Conservation (phyloP, 2,888 invertebrate genomes). For the Venusia cambrica region DNA sequence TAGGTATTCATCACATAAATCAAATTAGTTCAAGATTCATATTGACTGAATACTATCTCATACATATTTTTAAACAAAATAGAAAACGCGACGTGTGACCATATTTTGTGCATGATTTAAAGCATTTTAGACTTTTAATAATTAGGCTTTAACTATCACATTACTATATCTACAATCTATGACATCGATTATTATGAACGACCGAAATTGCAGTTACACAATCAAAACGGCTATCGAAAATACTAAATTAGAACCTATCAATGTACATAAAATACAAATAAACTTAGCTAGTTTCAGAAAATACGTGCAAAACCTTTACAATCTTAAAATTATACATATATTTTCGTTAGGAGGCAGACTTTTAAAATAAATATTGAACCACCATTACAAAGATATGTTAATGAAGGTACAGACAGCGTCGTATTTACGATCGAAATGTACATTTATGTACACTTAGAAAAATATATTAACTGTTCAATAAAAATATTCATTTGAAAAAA, state of each 20-base stretch:
- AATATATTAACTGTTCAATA: conserved; percentile 61
- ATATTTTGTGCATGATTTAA: conserved; percentile 66
- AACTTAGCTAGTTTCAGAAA: conserved; percentile 4
- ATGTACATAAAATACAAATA: conserved; percentile 5
- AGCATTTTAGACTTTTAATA: conserved; percentile 54
- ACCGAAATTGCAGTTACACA: conserved; percentile 6
- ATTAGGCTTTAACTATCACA: conserved; percentile 71
- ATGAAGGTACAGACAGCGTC: conserved; percentile 46
- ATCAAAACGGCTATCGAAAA: neutral
- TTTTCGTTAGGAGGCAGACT: conserved; percentile 17
- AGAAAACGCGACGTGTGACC: conserved; percentile 12
- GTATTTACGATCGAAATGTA: conserved; percentile 24
- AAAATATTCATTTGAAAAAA: conserved; percentile 55
- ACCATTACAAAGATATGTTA: conserved; percentile 40
- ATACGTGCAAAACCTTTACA: conserved; percentile 5
- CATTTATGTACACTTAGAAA: conserved; percentile 69
- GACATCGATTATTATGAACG: conserved; percentile 28
- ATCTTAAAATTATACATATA: conserved; percentile 16
- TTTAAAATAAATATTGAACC: conserved; percentile 22
- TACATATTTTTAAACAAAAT: neutral
- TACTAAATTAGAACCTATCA: conserved; percentile 6
- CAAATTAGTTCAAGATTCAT: too few relatives aligned
- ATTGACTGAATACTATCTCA: too few relatives aligned
- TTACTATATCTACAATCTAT: conserved; percentile 56
- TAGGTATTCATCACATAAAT: too few relatives aligned